Conservation (phyloP, 1,140 invertebrate species). For the Penaeus japonicus region DNA sequence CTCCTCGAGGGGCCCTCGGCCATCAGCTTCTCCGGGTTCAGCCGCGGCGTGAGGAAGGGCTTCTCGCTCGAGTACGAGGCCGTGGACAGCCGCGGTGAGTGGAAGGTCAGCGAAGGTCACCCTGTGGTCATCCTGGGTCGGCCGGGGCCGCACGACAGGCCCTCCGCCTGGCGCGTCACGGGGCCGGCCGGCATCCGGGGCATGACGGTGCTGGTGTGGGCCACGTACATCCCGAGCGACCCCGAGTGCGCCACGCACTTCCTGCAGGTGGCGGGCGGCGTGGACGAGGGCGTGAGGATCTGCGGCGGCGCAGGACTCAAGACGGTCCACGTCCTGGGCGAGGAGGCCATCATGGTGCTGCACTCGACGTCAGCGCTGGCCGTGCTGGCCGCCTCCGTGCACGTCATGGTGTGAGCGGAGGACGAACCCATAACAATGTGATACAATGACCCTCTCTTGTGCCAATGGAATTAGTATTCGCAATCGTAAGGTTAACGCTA, state of each 20-base stretch:
- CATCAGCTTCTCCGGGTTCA: constrained; percentile 18
- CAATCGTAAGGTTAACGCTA: not conserved
- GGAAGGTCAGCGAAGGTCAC: not conserved
- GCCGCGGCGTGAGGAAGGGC: not conserved
- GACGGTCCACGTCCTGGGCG: not conserved
- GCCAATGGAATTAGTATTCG: not conserved
- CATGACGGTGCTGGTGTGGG: constrained; percentile 22
- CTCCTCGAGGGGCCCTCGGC: not conserved
- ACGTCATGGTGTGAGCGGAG: not conserved
- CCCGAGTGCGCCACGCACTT: not conserved
- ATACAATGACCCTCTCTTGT: not conserved
- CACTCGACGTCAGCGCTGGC: constrained; percentile 3
- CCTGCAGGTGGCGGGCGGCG: constrained; percentile 11
- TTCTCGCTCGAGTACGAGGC: constrained; percentile 22
- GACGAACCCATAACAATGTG: not conserved
- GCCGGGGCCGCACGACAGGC: not conserved
- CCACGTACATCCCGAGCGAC: constrained; percentile 15
- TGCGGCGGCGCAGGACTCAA: not conserved
- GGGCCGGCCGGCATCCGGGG: not conserved
- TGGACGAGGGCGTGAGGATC: not conserved
- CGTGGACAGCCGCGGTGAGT: constrained; percentile 7
- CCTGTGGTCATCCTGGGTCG: constrained; percentile 25
- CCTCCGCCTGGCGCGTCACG: constrained; percentile 21
- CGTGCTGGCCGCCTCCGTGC: constrained; percentile 17
- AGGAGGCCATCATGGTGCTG: not conserved